phyloP scores from a whole-genome alignment of 2,888 invertebrate species.

The Callimorpha dominula region DNA sequence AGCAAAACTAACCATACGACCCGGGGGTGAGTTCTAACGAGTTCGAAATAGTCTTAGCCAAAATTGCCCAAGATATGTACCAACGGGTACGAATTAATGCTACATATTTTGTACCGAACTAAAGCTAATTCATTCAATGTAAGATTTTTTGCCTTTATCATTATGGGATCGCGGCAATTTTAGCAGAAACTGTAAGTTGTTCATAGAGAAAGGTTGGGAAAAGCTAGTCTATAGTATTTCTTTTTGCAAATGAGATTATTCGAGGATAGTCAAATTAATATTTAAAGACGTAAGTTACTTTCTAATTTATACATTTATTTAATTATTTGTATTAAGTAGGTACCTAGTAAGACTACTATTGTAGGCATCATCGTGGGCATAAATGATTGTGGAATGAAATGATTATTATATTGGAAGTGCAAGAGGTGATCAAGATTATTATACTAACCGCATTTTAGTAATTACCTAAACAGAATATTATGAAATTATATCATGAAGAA shows the following conservation, averaged over 20 bases:
- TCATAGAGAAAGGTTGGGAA: background rate
- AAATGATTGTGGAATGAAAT: background rate
- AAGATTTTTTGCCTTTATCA: background rate
- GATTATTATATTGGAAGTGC: background rate
- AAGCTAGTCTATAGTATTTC: slow-evolving; percentile 19
- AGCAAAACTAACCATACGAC: too few species aligned
- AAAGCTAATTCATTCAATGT: background rate
- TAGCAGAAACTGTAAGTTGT: background rate
- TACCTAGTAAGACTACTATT: background rate
- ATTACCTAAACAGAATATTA: too few species aligned
- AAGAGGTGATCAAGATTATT: background rate
- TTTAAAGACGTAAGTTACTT: slow-evolving; percentile 1
- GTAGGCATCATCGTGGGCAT: background rate
- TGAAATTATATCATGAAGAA: background rate
- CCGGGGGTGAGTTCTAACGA: too few species aligned
- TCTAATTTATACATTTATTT: slow-evolving; percentile 2
- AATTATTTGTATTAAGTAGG: background rate
- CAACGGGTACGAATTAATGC: too few species aligned
- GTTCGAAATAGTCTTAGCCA: background rate
- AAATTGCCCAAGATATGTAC: too few species aligned
- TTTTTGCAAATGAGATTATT: slow-evolving; percentile 32
- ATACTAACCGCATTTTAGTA: background rate
- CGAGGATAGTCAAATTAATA: slow-evolving; percentile 40
- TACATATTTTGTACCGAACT: background rate
- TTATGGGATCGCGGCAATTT: background rate